A percentile compares a stretch with the other conserved stretches of the same genome.
These are phyloP conservation scores for Eristalis pertinax DNA, from an alignment of 2,888 invertebrate species.

Conservation along the genomic window DNA sequence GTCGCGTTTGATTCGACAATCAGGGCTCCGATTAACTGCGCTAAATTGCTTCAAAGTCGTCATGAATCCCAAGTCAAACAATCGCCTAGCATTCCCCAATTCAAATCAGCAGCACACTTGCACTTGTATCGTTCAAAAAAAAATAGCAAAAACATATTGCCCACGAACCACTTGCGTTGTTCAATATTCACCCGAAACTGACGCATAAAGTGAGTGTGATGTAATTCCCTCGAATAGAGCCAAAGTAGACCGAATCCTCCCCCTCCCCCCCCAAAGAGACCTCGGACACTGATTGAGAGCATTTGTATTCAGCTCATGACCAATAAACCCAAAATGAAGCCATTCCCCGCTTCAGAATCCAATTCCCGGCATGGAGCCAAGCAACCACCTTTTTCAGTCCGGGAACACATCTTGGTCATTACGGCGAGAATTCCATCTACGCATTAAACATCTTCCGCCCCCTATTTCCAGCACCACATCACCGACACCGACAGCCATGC, in stretches of 20 bases:
- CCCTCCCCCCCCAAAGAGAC: no score
- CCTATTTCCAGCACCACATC: conserved; percentile 11
- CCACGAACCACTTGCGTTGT: neutral
- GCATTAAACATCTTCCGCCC: conserved; percentile 57
- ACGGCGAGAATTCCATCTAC: conserved; percentile 53
- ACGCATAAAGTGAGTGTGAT: neutral
- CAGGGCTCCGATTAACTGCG: no score
- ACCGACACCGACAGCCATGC: conserved; percentile 4
- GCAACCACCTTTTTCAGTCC: neutral
- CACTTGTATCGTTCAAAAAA: no score
- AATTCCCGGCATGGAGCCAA: neutral
- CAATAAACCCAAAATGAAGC: neutral
- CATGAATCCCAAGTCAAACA: no score
- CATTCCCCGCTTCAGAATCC: neutral
- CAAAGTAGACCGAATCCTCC: neutral
- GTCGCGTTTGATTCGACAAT: no score
- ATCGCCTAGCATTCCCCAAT: no score
- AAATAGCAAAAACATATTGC: no score
- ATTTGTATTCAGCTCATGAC: neutral
- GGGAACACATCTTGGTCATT: conserved; percentile 32
- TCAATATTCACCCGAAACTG: neutral
- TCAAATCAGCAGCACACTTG: no score
- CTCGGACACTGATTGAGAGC: neutral
- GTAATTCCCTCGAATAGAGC: neutral
- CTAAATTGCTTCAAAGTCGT: no score